A percentile compares a stretch with the other conserved stretches of the same genome.
Conservation (phyloP, 2,888 invertebrate genomes). For the Hyalella azteca region DNA sequence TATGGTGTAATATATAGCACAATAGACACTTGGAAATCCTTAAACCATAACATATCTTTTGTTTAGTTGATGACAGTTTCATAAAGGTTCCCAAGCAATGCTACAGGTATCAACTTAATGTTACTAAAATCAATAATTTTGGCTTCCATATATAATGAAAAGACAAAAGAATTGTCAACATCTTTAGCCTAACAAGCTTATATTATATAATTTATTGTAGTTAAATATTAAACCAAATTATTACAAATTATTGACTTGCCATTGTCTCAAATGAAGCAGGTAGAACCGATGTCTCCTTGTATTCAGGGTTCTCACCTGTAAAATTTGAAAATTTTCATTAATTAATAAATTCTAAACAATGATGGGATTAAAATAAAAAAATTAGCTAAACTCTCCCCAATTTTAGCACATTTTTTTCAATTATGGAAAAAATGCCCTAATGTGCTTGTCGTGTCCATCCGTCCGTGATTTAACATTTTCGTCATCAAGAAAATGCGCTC, state of each 20-base stretch:
- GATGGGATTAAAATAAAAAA: neutral
- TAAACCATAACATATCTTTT: too few relatives aligned
- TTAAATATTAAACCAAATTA: neutral
- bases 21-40: too few relatives aligned
- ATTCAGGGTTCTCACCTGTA: neutral
- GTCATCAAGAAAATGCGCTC: too few relatives aligned
- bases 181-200: neutral
- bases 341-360: neutral
- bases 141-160: neutral
- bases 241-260: neutral
- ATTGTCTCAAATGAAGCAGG: conserved; percentile 50
- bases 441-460: neutral
- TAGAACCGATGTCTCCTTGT: conserved; percentile 22
- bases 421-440: neutral
- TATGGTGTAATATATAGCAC: too few relatives aligned
- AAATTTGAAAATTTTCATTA: neutral
- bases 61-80: too few relatives aligned
- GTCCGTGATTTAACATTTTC: neutral
- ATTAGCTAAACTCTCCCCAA: neutral
- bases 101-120: neutral
- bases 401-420: neutral
- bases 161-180: neutral
- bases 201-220: neutral
- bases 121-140: neutral
- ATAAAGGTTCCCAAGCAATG: too few relatives aligned